phyloP scores from a whole-genome alignment of 2,888 invertebrate genomes.

The Aphidoletes aphidimyza region DNA sequence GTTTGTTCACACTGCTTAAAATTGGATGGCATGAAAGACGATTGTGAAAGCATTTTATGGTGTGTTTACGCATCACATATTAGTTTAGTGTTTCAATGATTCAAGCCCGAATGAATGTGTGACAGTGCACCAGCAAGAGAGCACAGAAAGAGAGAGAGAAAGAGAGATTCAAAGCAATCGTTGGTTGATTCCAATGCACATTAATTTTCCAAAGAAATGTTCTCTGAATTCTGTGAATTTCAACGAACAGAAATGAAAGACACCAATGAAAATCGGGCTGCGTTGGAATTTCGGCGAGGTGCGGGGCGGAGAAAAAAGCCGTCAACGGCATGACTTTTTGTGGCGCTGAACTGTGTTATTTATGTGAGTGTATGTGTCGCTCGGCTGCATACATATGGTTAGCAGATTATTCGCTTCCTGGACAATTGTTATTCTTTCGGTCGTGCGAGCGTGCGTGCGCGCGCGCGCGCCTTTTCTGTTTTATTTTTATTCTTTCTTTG shows the following conservation, averaged over 20 bases:
- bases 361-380: too few relatives aligned
- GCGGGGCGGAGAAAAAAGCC: not conserved
- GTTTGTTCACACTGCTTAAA: conserved; percentile 39
- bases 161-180: too few relatives aligned
- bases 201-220: too few relatives aligned
- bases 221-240: too few relatives aligned
- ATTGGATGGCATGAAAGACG: not conserved
- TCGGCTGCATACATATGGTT: conserved; percentile 26
- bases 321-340: not conserved
- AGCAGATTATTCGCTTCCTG: conserved; percentile 45
- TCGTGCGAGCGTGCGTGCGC: too few relatives aligned
- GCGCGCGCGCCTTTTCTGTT: too few relatives aligned
- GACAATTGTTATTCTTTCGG: not conserved
- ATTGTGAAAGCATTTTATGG: conserved; percentile 31
- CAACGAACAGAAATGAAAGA: not conserved
- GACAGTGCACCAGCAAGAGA: not conserved
- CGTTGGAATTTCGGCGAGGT: not conserved
- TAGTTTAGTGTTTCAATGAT: conserved; percentile 7
- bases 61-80: conserved; percentile 8
- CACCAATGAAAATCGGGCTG: not conserved
- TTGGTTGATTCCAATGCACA: too few relatives aligned
- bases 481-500: too few relatives aligned
- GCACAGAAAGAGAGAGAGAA: too few relatives aligned
- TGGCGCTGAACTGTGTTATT: conserved; percentile 5
- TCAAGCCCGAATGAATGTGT: too few relatives aligned